Evolutionary conservation across 2,797 vertebrate species (phyloP).

Genomic region (Pseudotriccus pelzelni): DNA sequence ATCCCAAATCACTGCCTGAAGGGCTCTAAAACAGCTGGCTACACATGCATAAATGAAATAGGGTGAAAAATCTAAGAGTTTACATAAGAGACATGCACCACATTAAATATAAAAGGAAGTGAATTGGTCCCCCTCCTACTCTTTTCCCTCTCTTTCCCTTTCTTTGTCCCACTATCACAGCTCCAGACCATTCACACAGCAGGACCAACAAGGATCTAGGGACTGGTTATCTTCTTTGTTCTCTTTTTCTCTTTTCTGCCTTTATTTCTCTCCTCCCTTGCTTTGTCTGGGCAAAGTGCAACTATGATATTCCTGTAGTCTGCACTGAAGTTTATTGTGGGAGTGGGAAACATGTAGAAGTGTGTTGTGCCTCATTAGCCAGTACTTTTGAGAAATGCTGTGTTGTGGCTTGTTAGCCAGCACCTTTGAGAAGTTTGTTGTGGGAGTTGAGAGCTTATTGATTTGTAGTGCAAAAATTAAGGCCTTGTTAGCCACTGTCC

Average conservation of each 20-base stretch:
- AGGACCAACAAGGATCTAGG: neutral
- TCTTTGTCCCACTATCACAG: neutral
- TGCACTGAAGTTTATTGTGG: neutral
- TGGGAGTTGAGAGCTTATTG: neutral
- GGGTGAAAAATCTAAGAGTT: neutral
- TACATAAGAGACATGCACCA: neutral
- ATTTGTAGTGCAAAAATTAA: neutral
- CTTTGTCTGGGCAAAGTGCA: neutral
- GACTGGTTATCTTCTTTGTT: neutral
- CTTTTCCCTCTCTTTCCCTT: neutral
- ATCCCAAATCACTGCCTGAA: neutral
- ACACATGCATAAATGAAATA: rapidly evolving
- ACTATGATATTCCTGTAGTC: neutral
- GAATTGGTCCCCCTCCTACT: neutral
- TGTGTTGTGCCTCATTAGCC: neutral
- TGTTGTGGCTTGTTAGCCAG: neutral
- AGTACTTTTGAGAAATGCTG: neutral
- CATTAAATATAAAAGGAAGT: neutral
- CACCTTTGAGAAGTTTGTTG: neutral
- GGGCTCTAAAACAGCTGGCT: neutral
- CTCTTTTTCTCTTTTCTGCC: neutral
- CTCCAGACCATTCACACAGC: neutral
- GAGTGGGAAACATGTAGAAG: neutral
- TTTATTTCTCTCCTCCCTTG: neutral
- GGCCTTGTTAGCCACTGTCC: neutral